Percentiles rank a stretch among this genome's conserved stretches.
Conservation (phyloP, 2,797 vertebrate species). For the Cichlasoma orientale region DNA sequence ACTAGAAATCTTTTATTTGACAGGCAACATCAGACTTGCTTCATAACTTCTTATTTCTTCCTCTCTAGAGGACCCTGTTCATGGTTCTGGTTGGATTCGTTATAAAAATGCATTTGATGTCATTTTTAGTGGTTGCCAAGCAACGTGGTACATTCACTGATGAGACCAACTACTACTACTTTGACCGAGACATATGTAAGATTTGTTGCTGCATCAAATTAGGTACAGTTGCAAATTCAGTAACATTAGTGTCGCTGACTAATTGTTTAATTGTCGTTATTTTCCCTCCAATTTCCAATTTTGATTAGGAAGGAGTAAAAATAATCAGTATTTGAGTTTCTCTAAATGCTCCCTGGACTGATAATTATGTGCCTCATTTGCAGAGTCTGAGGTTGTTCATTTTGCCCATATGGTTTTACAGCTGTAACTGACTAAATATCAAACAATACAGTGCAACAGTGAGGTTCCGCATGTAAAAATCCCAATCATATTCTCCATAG, state of each 20-base stretch:
- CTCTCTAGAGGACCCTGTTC: not conserved
- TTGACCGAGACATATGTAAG: not conserved
- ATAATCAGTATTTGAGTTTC: not conserved
- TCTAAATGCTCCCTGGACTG: not conserved
- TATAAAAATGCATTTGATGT: not conserved
- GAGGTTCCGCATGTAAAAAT: fast-evolving
- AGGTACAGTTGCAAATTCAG: not conserved
- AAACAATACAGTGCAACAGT: not conserved
- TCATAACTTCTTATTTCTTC: not conserved
- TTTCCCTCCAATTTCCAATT: too few species aligned
- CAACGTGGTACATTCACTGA: not conserved
- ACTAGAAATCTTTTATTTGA: not conserved
- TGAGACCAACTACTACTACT: not conserved
- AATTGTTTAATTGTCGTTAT: not conserved
- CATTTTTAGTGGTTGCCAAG: not conserved
- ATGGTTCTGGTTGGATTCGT: not conserved
- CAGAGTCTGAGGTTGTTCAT: not conserved
- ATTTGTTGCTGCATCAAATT: not conserved
- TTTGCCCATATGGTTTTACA: not conserved
- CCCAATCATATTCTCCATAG: not conserved
- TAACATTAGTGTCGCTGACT: too few species aligned
- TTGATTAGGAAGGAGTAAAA: not conserved
- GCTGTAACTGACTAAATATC: not conserved
- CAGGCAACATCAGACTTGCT: not conserved
- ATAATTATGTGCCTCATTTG: not conserved